Evolutionary conservation across 2,888 invertebrate species (phyloP).

Genomic region (Leptarthrus brevirostris): DNA sequence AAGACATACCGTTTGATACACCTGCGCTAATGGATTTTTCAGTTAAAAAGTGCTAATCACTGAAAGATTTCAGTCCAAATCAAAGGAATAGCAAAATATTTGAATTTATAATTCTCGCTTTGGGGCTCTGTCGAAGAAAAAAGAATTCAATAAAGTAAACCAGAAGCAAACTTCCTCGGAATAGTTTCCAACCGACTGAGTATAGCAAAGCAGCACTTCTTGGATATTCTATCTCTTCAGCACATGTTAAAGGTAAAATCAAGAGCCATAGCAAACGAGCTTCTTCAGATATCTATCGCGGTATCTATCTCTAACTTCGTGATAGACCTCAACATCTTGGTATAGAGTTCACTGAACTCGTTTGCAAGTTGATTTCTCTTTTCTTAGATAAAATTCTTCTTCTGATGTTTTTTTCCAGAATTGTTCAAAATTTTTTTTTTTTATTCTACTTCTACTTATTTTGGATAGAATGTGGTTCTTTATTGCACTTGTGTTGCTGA

Average conservation of each 20-base stretch:
- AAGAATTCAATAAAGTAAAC: too few species aligned
- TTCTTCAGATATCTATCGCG: background rate
- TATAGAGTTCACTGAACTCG: constrained; percentile 1
- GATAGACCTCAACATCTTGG: background rate
- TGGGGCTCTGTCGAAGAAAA: too few species aligned
- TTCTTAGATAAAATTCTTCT: background rate
- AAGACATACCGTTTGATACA: too few species aligned
- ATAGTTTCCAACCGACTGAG: too few species aligned
- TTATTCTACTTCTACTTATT: background rate
- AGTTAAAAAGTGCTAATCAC: too few species aligned
- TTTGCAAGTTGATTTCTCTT: background rate
- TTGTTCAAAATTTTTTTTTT: background rate
- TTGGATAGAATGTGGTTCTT: background rate
- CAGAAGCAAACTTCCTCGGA: too few species aligned
- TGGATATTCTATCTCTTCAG: background rate
- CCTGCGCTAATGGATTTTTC: too few species aligned
- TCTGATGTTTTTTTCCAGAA: background rate
- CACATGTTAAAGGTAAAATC: background rate
- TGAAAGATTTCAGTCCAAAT: too few species aligned
- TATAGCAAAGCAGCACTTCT: background rate
- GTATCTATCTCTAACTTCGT: constrained; percentile 1
- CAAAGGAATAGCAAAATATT: too few species aligned
- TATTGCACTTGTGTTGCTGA: too few species aligned
- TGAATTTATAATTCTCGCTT: too few species aligned
- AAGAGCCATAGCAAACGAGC: background rate